phyloP scores from a whole-genome alignment of 2,113 vertebrate species.

The Erpornis zantholeuca region DNA sequence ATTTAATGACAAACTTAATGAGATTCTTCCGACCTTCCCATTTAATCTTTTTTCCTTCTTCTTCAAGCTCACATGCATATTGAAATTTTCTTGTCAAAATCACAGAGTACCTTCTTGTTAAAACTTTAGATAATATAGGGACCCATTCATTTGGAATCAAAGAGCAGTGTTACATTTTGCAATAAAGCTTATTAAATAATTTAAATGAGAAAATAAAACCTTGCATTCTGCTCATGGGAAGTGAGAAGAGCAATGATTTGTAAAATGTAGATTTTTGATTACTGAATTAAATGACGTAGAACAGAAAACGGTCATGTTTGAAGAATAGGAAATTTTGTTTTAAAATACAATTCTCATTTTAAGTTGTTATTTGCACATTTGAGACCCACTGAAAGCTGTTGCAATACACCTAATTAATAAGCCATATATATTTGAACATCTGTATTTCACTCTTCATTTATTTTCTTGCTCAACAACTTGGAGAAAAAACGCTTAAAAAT shows the following conservation, averaged over 20 bases:
- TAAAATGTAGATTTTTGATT: conserved; percentile 12
- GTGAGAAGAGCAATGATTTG: background rate
- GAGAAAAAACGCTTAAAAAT: background rate
- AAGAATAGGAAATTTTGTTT: conserved; percentile 2
- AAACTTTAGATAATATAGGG: background rate
- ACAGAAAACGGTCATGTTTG: conserved; percentile 3
- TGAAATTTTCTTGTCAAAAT: background rate
- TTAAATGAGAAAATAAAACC: background rate
- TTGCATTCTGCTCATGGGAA: background rate
- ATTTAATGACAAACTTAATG: background rate
- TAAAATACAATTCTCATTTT: conserved; percentile 20
- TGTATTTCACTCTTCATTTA: conserved; percentile 56
- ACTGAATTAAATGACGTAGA: conserved; percentile 29
- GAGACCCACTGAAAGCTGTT: background rate
- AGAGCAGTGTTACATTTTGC: background rate
- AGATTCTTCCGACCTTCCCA: background rate
- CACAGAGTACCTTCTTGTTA: background rate
- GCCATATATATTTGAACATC: conserved; percentile 49
- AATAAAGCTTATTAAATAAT: background rate
- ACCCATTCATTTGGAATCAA: background rate
- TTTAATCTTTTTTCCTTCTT: background rate
- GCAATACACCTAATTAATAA: conserved; percentile 48
- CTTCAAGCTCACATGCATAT: background rate
- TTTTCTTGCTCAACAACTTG: conserved; percentile 14
- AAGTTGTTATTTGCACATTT: conserved; percentile 16